A percentile compares a stretch with the other conserved stretches of the same genome.
phyloP scores from a whole-genome alignment of 1,140 invertebrate genomes.

The Aphelenchoides besseyi region DNA sequence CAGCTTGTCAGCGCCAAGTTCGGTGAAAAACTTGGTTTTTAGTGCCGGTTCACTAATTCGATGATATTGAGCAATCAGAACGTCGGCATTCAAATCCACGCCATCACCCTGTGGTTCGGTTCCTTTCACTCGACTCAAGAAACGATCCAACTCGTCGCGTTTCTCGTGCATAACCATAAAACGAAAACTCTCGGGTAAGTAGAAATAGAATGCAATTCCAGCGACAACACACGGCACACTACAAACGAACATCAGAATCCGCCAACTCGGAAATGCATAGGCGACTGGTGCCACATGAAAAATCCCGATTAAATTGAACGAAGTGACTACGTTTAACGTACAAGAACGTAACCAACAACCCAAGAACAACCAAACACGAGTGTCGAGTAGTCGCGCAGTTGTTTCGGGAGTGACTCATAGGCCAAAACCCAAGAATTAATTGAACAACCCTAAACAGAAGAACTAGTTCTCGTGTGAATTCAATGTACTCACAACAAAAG shows the following conservation, averaged over 20 bases:
- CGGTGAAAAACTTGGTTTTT: background rate
- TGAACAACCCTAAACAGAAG: slow-evolving; percentile 7
- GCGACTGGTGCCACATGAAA: slow-evolving; percentile 1
- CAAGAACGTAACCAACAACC: slow-evolving; percentile 19
- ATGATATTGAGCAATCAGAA: slow-evolving; percentile 9
- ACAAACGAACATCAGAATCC: slow-evolving; percentile 11
- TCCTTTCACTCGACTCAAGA: background rate
- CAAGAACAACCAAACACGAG: slow-evolving; percentile 18
- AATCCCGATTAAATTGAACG: too few relatives aligned
- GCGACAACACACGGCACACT: slow-evolving; percentile 4
- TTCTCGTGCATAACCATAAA: slow-evolving; percentile 4
- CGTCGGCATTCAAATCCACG: background rate
- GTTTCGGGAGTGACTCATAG: slow-evolving; percentile 16
- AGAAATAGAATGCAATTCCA: slow-evolving; percentile 2
- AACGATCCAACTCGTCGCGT: slow-evolving; percentile 5
- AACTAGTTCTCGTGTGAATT: background rate
- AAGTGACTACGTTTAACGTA: too few relatives aligned
- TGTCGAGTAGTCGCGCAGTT: slow-evolving; percentile 8
- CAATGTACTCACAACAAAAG: slow-evolving; percentile 17
- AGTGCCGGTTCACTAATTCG: slow-evolving; percentile 23
- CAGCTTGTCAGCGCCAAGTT: slow-evolving; percentile 27
- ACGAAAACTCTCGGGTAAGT: background rate
- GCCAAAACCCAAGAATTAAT: slow-evolving; percentile 25
- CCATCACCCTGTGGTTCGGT: background rate
- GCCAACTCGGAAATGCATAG: slow-evolving; percentile 8